Conservation (phyloP, 2,888 invertebrate species). For the Muschampia staudingeri region DNA sequence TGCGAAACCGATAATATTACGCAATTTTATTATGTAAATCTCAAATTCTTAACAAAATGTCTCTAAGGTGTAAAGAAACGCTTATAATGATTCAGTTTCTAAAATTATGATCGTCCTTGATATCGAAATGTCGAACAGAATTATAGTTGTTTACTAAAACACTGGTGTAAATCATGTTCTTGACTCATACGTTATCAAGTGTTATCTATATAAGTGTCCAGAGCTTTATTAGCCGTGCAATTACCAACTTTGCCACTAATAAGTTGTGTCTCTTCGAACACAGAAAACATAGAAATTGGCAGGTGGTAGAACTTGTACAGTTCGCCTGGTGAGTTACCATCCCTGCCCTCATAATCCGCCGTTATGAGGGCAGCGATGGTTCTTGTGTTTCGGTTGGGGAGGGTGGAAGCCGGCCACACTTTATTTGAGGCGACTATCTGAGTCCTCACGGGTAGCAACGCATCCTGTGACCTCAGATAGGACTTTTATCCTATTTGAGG, state of each 20-base stretch:
- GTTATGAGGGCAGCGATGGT: no score
- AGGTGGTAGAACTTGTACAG: no score
- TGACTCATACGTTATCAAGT: conserved; percentile 22
- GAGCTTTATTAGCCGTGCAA: conserved; percentile 30
- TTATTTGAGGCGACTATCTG: no score
- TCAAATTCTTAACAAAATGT: not conserved
- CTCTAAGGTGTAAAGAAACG: not conserved
- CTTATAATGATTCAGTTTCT: not conserved
- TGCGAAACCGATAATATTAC: not conserved
- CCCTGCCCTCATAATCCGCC: no score
- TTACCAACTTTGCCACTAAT: conserved; percentile 32
- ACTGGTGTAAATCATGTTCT: conserved; percentile 22
- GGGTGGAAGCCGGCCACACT: no score
- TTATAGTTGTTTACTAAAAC: conserved; percentile 38
- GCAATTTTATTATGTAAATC: not conserved
- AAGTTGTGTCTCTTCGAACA: conserved; percentile 4
- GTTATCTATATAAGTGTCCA: conserved; percentile 31
- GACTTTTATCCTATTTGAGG: conserved; percentile 16
- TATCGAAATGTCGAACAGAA: not conserved
- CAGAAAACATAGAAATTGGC: no score
- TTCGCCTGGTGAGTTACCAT: no score
- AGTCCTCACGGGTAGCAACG: no score
- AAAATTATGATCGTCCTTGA: conserved; percentile 24
- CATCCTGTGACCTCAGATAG: conserved; percentile 5
- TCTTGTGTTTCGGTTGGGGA: no score